Conservation (phyloP, 2,113 vertebrate genomes). For the Apus apus region DNA sequence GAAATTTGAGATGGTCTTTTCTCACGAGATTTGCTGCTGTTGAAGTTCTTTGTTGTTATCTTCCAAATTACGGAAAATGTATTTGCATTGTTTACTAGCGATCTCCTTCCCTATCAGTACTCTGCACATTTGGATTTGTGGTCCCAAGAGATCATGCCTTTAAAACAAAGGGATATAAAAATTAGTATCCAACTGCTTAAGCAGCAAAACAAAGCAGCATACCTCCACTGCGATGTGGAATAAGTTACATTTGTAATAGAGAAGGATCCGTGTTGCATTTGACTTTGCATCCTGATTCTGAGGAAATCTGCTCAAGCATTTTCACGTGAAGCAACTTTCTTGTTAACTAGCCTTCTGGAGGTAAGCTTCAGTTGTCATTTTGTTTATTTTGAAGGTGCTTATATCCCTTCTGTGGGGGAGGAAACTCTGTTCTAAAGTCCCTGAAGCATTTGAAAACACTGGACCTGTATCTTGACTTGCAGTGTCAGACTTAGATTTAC, state of each 20-base stretch:
- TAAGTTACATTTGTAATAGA: not conserved
- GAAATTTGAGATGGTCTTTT: not conserved
- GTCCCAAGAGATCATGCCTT: not conserved
- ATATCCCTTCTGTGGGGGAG: not conserved
- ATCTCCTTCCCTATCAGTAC: not conserved
- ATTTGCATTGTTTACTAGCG: not conserved
- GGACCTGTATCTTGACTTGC: not conserved
- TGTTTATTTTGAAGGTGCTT: not conserved
- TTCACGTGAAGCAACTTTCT: not conserved
- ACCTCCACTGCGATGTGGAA: not conserved
- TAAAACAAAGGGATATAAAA: slow-evolving; percentile 41
- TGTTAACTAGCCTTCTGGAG: not conserved
- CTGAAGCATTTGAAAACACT: not conserved
- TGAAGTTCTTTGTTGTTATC: not conserved
- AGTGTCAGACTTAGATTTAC: not conserved
- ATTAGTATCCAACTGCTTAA: not conserved
- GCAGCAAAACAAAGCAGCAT: not conserved
- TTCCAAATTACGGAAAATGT: not conserved
- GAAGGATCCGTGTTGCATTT: not conserved
- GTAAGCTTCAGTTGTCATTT: not conserved
- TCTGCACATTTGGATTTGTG: not conserved
- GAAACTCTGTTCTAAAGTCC: not conserved
- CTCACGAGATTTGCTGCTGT: not conserved
- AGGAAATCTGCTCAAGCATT: not conserved
- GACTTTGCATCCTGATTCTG: not conserved